Evolutionary conservation across 2,113 vertebrate genomes (phyloP).

Genomic region (Acrocephalus kingi): DNA sequence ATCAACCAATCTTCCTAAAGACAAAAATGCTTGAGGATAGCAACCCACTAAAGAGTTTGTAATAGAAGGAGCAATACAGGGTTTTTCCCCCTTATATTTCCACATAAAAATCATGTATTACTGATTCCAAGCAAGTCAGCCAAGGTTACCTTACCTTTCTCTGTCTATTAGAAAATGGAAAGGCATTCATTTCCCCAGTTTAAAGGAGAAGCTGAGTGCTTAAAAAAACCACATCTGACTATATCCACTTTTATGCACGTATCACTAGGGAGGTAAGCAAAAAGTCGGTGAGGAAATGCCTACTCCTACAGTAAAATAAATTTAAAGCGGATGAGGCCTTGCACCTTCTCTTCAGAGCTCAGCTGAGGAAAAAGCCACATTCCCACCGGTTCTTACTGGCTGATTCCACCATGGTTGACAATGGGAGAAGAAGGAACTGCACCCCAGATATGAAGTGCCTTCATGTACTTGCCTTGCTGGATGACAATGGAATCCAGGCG

Average conservation of each 20-base stretch:
- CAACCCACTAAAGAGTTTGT: not conserved
- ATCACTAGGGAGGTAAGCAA: not conserved
- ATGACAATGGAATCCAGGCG: constrained; percentile 97
- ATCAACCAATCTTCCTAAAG: constrained; percentile 91
- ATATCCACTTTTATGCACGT: fast-evolving
- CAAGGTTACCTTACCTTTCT: not conserved
- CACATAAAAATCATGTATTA: not conserved
- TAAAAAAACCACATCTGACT: not conserved
- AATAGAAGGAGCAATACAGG: fast-evolving
- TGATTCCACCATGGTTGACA: not conserved
- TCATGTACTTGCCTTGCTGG: constrained; percentile 85
- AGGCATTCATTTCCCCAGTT: not conserved
- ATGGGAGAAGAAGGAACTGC: not conserved
- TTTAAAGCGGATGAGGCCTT: not conserved
- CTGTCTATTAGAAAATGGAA: not conserved
- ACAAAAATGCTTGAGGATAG: not conserved
- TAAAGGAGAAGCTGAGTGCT: not conserved
- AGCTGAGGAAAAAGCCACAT: not conserved
- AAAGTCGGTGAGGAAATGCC: not conserved
- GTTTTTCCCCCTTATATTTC: not conserved
- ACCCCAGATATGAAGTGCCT: fast-evolving
- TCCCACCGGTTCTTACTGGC: not conserved
- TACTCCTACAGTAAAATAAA: not conserved
- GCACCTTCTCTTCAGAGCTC: not conserved
- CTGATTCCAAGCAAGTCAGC: not conserved